phyloP scores from a whole-genome alignment of 2,113 vertebrate genomes.

The Cricetomys ansorgei region DNA sequence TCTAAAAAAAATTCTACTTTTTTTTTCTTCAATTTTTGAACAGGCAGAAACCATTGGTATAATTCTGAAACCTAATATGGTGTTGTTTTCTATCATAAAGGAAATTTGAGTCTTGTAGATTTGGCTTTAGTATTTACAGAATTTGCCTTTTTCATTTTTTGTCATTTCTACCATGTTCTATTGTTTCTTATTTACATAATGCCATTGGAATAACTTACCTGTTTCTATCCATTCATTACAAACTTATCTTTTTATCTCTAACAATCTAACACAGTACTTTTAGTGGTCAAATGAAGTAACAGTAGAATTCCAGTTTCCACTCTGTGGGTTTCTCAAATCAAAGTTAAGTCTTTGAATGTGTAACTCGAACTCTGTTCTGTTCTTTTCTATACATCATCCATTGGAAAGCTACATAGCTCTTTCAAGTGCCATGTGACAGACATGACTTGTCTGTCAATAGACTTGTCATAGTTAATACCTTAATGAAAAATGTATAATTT shows the following conservation, averaged over 20 bases:
- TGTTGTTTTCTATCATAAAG: background rate
- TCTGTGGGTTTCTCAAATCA: background rate
- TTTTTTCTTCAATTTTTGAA: background rate
- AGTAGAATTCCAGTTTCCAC: no score
- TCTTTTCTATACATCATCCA: background rate
- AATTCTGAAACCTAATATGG: background rate
- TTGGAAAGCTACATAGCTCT: background rate
- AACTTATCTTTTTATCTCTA: background rate
- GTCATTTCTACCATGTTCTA: background rate
- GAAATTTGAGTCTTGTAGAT: background rate
- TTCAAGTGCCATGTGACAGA: background rate
- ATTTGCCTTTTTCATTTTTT: background rate
- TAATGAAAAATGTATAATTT: background rate
- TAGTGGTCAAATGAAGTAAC: background rate
- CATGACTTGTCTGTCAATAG: background rate
- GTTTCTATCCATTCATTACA: background rate
- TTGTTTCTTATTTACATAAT: background rate
- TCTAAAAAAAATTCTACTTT: background rate
- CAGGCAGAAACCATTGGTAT: background rate
- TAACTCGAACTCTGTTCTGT: background rate
- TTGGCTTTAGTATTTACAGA: background rate
- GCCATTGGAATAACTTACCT: background rate
- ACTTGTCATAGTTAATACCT: background rate
- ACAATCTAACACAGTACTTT: no score
- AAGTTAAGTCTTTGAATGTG: background rate